Evolutionary conservation across 2,113 vertebrate species (phyloP).

Genomic region (Triplophysa tibetana): DNA sequence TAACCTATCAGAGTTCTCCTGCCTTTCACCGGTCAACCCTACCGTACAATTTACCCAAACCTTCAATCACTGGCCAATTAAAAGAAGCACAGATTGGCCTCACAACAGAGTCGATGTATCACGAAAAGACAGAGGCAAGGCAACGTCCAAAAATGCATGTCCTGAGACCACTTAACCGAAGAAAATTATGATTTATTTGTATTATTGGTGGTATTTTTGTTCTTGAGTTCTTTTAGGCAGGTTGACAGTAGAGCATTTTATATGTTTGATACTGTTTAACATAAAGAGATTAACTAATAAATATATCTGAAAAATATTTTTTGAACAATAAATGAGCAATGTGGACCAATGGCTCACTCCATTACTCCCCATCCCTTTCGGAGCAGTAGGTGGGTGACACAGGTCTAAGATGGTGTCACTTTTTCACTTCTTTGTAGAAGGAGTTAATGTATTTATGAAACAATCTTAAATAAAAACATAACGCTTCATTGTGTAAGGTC

Average conservation of each 20-base stretch:
- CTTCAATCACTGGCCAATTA: conserved; percentile 52
- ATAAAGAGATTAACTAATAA: not conserved
- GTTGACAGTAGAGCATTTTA: not conserved
- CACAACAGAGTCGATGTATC: conserved; percentile 45
- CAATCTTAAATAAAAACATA: too few species aligned
- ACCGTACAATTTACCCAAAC: conserved; percentile 39
- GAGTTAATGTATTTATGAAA: too few species aligned
- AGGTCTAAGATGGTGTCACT: too few species aligned
- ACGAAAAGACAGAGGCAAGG: conserved; percentile 33
- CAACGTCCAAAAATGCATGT: not conserved
- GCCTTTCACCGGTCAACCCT: conserved; percentile 38
- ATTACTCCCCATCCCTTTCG: too few species aligned
- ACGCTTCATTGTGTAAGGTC: too few species aligned
- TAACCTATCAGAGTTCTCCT: conserved; percentile 55
- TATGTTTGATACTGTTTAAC: not conserved
- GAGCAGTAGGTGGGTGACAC: too few species aligned
- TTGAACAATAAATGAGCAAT: not conserved
- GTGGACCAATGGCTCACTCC: too few species aligned
- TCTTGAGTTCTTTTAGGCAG: not conserved
- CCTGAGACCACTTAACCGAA: not conserved
- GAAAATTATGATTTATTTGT: not conserved
- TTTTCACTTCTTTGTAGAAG: too few species aligned
- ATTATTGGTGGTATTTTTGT: not conserved
- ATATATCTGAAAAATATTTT: not conserved
- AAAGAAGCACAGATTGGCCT: conserved; percentile 49